These are phyloP conservation scores for Paratrypauchen microcephalus DNA, from an alignment of 2,797 vertebrate species.

Conservation along the genomic window DNA sequence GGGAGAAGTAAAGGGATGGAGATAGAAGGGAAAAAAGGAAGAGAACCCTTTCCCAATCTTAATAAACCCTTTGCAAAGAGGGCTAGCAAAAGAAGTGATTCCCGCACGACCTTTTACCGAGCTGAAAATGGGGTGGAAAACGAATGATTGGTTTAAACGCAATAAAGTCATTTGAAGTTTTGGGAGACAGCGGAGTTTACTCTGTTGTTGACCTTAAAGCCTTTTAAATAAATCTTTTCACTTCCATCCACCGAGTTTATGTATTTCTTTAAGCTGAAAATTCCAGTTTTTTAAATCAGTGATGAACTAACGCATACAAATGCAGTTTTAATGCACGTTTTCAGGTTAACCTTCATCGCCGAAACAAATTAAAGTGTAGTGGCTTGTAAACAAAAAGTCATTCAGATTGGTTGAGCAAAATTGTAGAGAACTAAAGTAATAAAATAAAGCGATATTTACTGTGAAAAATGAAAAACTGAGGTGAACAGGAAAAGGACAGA, in stretches of 20 bases:
- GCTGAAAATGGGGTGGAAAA: constrained; percentile 25
- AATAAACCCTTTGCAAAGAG: constrained; percentile 54
- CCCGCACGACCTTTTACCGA: constrained; percentile 34
- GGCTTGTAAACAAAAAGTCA: neutral
- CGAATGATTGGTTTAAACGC: constrained; percentile 24
- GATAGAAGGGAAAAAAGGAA: too few relatives aligned
- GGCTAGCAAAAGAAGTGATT: constrained; percentile 29
- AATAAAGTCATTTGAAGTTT: constrained; percentile 32
- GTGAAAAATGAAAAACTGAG: neutral
- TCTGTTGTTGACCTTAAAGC: constrained; percentile 18
- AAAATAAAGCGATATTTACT: too few relatives aligned
- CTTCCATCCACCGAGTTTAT: constrained; percentile 4
- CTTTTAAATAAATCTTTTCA: constrained; percentile 11
- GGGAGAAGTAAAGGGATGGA: too few relatives aligned
- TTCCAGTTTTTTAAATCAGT: neutral
- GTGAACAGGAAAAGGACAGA: neutral
- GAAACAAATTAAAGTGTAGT: constrained; percentile 7
- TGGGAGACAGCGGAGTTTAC: constrained; percentile 16
- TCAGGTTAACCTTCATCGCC: neutral
- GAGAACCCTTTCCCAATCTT: constrained; percentile 30
- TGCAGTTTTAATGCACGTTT: constrained; percentile 4
- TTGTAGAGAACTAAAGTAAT: too few relatives aligned
- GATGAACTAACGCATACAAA: neutral
- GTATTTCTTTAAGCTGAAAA: constrained; percentile 8
- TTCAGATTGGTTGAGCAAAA: neutral